These are phyloP conservation scores for Aporophyla nigra DNA, from an alignment of 2,888 invertebrate genomes.

Conservation along the genomic window DNA sequence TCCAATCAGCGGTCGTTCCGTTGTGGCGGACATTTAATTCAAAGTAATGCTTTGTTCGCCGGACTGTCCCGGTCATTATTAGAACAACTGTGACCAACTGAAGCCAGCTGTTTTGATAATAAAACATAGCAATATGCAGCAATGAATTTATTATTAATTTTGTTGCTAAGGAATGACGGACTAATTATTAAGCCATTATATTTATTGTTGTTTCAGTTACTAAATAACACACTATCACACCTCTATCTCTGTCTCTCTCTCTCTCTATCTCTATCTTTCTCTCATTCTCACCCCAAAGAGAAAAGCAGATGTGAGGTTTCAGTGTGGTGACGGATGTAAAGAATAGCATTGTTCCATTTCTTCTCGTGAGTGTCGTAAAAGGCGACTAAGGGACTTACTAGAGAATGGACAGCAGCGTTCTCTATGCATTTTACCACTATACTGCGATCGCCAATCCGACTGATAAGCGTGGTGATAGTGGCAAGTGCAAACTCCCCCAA, in stretches of 20 bases:
- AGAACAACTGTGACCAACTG: conserved; percentile 28
- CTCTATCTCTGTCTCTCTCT: not conserved
- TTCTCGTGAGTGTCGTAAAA: too few relatives aligned
- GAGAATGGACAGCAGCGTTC: too few relatives aligned
- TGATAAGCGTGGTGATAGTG: too few relatives aligned
- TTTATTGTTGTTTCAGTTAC: too few relatives aligned
- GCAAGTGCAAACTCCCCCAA: too few relatives aligned
- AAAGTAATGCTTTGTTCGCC: conserved; percentile 66
- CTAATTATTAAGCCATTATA: not conserved
- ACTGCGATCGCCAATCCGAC: too few relatives aligned
- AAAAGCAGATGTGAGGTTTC: too few relatives aligned
- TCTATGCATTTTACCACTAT: too few relatives aligned
- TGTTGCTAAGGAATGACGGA: not conserved
- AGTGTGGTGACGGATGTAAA: too few relatives aligned
- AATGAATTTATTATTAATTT: not conserved
- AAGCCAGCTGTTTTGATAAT: conserved; percentile 19
- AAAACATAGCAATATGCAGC: not conserved
- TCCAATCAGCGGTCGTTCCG: conserved; percentile 60
- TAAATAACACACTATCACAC: not conserved
- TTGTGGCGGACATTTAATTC: conserved; percentile 66
- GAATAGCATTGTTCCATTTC: too few relatives aligned
- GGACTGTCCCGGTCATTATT: conserved; percentile 34
- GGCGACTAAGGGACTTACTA: too few relatives aligned
- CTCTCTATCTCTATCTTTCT: not conserved
- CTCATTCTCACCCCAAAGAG: too few relatives aligned